Base-by-base conservation (phyloP, 2,797 vertebrate genomes). In the Cichlasoma orientale region DNA sequence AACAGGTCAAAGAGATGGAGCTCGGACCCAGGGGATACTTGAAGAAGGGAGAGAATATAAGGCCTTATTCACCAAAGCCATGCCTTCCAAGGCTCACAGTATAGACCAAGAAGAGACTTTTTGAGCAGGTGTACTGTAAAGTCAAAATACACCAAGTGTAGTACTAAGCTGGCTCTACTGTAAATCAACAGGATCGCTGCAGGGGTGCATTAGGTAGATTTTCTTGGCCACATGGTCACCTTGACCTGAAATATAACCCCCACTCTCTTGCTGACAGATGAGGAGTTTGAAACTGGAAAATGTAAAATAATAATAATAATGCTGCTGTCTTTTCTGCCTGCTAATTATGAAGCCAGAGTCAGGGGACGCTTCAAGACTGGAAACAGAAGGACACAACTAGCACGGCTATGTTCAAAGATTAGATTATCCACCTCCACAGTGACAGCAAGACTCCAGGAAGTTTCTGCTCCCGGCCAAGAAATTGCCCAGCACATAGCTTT, bases 1-100 rank as follows among this genome's bases (percentile, higher is more conserved):
- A 77, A 69, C 33, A 31, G 80, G 85, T 86, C 79, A 89, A 88
- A 89, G 82, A 86, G 89, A 91, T 87, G 80, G 81, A 87, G 78
- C 75, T 77, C 71, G 72, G 79, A 83, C 88, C 79, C 89, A 19
- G 73, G 90, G 88, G 89, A 91, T 38, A 50, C 74, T 72, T 66
- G 57, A 54, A 82, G 80, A 83, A 78, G 79, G 77, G 74, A 66
- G 74, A 74, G 77, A 86, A 90, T 83, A 71, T 54, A 71, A 78
- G 79, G 75, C 61, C 72, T 78, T 76, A 56, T 87, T 90, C 82
- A 75, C 80, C 78, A 87, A 82, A 83, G 78, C 25, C 55, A 68
- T 36, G 47, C 59, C 71, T 72, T 79, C 63, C 78, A 87, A 87
- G 86, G 74, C 21, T 33, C 77, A 84, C 81, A 80, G 55, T 71